Evolutionary conservation across 2,113 vertebrate species (phyloP).

Genomic region (Centrocercus urophasianus): DNA sequence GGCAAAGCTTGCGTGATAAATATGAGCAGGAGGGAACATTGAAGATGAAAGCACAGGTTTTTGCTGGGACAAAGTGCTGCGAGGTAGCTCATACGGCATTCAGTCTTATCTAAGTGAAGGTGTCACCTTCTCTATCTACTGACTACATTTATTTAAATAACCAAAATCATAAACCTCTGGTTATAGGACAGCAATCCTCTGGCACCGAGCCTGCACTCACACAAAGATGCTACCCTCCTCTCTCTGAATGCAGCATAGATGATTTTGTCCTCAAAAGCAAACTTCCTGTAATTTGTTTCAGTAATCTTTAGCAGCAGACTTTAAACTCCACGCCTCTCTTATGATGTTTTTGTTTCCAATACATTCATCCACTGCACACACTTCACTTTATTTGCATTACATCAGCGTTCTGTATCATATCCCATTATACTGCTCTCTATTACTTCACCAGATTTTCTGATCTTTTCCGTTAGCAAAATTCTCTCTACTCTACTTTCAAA

Average conservation of each 20-base stretch:
- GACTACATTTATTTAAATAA: not conserved
- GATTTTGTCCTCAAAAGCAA: not conserved
- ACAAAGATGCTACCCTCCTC: too few relatives aligned
- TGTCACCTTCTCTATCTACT: not conserved
- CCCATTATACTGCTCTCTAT: not conserved
- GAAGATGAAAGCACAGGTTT: not conserved
- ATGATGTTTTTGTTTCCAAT: not conserved
- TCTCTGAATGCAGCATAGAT: accelerated
- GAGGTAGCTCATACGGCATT: not conserved
- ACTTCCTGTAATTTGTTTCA: not conserved
- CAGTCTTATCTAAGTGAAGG: not conserved
- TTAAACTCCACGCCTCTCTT: not conserved
- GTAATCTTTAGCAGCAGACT: not conserved
- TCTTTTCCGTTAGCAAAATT: not conserved
- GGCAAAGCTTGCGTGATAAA: not conserved
- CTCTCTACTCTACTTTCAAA: accelerated
- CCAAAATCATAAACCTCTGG: not conserved
- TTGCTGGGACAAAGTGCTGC: accelerated
- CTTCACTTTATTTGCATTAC: not conserved
- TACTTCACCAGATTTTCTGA: not conserved
- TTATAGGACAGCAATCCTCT: not conserved
- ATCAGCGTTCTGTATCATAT: not conserved
- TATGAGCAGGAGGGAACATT: not conserved
- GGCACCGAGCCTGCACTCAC: accelerated
- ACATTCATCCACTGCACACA: accelerated